Base-by-base conservation (phyloP, 2,888 invertebrate genomes). In the Hanleya hanleyi region DNA sequence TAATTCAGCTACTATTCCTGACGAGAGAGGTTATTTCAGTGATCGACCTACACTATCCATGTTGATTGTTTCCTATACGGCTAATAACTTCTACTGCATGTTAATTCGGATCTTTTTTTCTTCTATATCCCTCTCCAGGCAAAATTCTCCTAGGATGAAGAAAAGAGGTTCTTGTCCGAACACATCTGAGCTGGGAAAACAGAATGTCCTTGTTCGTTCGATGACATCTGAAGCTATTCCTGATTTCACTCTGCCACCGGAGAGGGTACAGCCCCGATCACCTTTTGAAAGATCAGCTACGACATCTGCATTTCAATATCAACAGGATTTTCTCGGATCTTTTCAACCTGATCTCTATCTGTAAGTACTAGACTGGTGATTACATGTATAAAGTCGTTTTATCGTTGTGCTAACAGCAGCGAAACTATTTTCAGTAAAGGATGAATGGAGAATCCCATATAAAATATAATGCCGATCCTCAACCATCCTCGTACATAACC, bases 81-180 rank as follows among this genome's bases (percentile, higher is more conserved):
- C n/a, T n/a, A n/a, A n/a, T n/a, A n/a, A n/a, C n/a, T n/a, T n/a
- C n/a, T n/a, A n/a, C n/a, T n/a, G n/a, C n/a, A n/a, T n/a, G n/a
- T n/a, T n/a, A n/a, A n/a, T n/a, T n/a, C n/a, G n/a, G n/a, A n/a
- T n/a, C n/a, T n/a, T n/a, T n/a, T n/a, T n/a, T n/a, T n/a, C n/a
- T n/a, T n/a, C 35, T 26, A 7, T 64, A 9, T 33, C 35, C 6
- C 64, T 66, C 47, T 69, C 5, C 75, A 83, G 83, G 51, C 77
- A 72, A 22, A 49, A 75, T 7, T 81, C 82, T 0, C 82, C 82
- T 12, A 78, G 73, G 33, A 50, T 73, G 9, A 62, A 65, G 65
- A 82, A 83, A 29, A 64, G 81, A 7, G 78, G 74, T 66, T 83
- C 82, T 5, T 83, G 80, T 64, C 82, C 82, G 0, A 81, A 81